Base-by-base conservation (phyloP, 2,888 invertebrate species). In the Leucophenga maculata region DNA sequence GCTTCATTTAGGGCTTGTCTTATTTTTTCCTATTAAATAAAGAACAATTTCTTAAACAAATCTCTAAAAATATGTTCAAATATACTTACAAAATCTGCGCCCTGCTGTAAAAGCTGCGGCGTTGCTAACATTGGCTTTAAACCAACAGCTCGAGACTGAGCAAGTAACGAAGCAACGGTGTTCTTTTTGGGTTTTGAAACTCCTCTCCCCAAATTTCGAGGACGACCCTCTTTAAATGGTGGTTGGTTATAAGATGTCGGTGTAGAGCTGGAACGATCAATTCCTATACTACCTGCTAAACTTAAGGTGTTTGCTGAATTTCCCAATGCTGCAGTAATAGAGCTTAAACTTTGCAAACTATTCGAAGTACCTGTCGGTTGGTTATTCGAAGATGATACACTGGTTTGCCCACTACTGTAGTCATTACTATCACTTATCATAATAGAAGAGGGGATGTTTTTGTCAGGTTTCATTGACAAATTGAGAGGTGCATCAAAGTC, bases 151-250 rank as follows among this genome's bases (percentile, higher is more conserved):
- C 96, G 89, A 84, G 95, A 95, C 89, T 96, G 96, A 0, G 96
- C 96, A 75, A 96, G 89, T 65, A 96, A 89, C 1, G 96, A 96
- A 0, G 96, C 96, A 1, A 96, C 96, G 0, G 96, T 96, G 87
- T 96, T 96, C 90, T 96, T 96, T 91, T 96, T 96, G 73, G 96
- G 96, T 87, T 95, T 95, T 80, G 95, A 95, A 22, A 95, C 95
- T 0, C 96, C 96, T 6, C 95, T 91, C 26, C 96, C 96, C 31
- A 96, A 90, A 89, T 96, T 95, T 11, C 95, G 91, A 0, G 95
- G 95, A 44, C 95, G 89, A 3, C 95, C 94, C 85, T 95, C 95
- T 74, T 95, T 93, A 52, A 18, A 32, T 46, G 46, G 18, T 26
- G 55, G 26, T 22, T 14, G 60, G 8, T 80, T 75, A 4, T 71